Base-by-base conservation (phyloP, 2,888 invertebrate species). In the Liposcelis brunnea region DNA sequence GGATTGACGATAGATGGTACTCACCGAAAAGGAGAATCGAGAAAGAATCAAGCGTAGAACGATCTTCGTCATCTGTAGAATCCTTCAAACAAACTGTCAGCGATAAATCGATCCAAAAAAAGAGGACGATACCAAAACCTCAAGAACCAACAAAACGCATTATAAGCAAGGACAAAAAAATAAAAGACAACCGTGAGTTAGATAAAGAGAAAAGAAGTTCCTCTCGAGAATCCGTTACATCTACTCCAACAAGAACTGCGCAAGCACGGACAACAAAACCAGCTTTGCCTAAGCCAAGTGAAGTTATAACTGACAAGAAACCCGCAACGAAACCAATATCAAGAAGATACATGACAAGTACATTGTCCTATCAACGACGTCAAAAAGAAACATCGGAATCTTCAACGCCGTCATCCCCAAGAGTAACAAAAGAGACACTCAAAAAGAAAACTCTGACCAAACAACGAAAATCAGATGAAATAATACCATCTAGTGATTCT, bases 1-100 rank as follows among this genome's bases (percentile, higher is more conserved):
- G 45, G 36, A 42, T 49, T 21, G 50, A 52, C 26, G 45, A 47
- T 26, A 37, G 49, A 42, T 48, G 49, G 48, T 44, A 48, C 33
- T 42, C 38, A 45, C 34, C 42, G 19, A 38, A 34, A 31, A 44
- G 44, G 26, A 50, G 45, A 18, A 26, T 46, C 8, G 31, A 44
- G 19, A 47, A 26, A 26, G 26, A 26, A 26, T 6, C 26, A 4
- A 26, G 8, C 4, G 26, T 26, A 6, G 26, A 26, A 26, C 26
- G 26, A 8, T 26, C 26, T 6, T 26, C 8, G 8, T 26, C 26
- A 6, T 26, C 26, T 26, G 26, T 26, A 26, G 26, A 26, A n/a
- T n/a, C n/a, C n/a, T 26, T 26, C 26, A 26, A 26, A 26, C 8
- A 26, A 26, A 26, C 26, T 6, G 26, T 6, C 26, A 6, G 4